Percentiles rank a stretch among this genome's conserved stretches.
Conservation (phyloP, 1,140 invertebrate genomes). For the Coptotermes formosanus region DNA sequence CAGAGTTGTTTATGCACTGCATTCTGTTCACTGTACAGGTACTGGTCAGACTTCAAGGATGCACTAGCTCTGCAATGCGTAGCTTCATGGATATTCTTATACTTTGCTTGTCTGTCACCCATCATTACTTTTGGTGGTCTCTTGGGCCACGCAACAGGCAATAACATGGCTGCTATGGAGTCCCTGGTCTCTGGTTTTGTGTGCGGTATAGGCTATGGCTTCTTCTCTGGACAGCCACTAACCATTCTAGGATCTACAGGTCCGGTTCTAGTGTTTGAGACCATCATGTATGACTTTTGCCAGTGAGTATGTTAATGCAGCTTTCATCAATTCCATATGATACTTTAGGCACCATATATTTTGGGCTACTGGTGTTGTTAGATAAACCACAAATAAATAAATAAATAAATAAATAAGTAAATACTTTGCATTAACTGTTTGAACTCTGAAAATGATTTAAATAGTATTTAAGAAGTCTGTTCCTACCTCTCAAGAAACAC, state of each 20-base stretch:
- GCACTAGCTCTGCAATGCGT: conserved; percentile 90
- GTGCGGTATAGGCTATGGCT: conserved; percentile 91
- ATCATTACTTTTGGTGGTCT: conserved; percentile 97
- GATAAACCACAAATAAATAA: too few relatives aligned
- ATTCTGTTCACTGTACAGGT: conserved; percentile 44
- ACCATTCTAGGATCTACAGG: conserved; percentile 98
- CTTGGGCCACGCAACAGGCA: conserved; percentile 89
- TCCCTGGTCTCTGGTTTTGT: conserved; percentile 94
- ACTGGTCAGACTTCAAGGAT: conserved; percentile 80
- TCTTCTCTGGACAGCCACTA: conserved; percentile 97
- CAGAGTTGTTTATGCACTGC: background rate
- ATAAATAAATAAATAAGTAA: too few relatives aligned
- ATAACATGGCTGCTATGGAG: conserved; percentile 98
- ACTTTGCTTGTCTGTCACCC: conserved; percentile 96
- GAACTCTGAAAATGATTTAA: too few relatives aligned
- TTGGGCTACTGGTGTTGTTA: too few relatives aligned
- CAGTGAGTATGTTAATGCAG: conserved; percentile 54
- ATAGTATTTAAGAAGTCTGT: too few relatives aligned
- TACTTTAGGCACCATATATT: too few relatives aligned
- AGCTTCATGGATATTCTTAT: conserved; percentile 97
- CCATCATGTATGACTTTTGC: conserved; percentile 95
- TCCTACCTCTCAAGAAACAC: too few relatives aligned
- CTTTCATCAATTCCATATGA: background rate
- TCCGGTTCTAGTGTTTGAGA: conserved; percentile 97
- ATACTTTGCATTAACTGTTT: too few relatives aligned